Base-by-base conservation (phyloP, 2,113 vertebrate species). In the Callipepla californica region DNA sequence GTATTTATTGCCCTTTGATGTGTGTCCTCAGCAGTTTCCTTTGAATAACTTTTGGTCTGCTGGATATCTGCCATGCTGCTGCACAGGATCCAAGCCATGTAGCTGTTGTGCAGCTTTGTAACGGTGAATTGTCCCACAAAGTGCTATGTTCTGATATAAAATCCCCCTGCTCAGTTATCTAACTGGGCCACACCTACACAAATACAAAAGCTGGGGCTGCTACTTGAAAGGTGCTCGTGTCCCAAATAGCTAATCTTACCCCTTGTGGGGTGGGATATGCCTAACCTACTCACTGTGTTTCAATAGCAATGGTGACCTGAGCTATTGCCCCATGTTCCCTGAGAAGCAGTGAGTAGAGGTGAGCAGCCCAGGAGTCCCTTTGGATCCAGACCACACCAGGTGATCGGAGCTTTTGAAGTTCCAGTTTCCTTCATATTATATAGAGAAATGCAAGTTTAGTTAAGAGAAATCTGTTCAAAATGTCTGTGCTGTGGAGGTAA, bases 11-110 rank as follows among this genome's bases (percentile, higher is more conserved):
- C 40, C 58, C n/a, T 38, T 85, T 57, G 51, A 76, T 30, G 51
- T 66, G 32, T 19, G 13, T 74, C 47, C 38, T 22, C 65, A 79
- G 50, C 13, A 44, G 38, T 59, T 92, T 79, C n/a, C 48, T 67
- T n/a, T 58, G 47, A 68, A 69, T 42, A 51, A 18, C 38, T 74
- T 42, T 25, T 20, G 44, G 38, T 36, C 50, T 77, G 14, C 42
- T 50, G 70, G 45, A 25, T 48, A 11, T 3, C 25, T 67, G 59
- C 45, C 8, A 7, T 10, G 51, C 40, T 45, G 26, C 45, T 51
- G 61, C 1, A 1, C n/a, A 21, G 36, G 38, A 6, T 12, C 0
- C 1, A n/a, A 73, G 48, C 53, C 38, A 8, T 55, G 40, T 47
- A 66, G 59, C 75, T 61, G 85, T 47, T 53, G 18, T 44, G 38